Evolutionary conservation across 2,888 invertebrate genomes (phyloP).

Genomic region (Agriotes lineatus): DNA sequence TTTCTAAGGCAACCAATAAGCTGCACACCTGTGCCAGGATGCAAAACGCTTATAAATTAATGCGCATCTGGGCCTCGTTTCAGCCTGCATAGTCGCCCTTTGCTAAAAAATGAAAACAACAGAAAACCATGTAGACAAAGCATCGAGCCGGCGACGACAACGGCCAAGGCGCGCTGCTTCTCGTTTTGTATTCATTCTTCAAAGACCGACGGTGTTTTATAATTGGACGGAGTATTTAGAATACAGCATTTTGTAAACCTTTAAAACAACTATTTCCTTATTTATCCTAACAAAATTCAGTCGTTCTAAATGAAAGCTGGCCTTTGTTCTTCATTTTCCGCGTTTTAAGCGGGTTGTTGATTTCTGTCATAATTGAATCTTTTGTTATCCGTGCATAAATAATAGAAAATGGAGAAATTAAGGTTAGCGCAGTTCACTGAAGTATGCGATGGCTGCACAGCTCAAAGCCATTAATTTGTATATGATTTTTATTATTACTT

Average conservation of each 20-base stretch:
- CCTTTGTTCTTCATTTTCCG: no score
- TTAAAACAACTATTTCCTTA: slow-evolving; percentile 1
- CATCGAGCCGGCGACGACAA: slow-evolving; percentile 1
- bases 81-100: slow-evolving; percentile 3
- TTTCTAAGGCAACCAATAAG: no score
- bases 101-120: slow-evolving; percentile 12
- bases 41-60: slow-evolving; percentile 9
- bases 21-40: no score
- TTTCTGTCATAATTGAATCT: no score
- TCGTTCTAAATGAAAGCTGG: no score
- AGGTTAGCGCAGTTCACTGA: no score
- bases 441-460: no score
- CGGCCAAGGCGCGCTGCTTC: not conserved
- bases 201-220: slow-evolving; percentile 16
- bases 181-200: slow-evolving; percentile 19
- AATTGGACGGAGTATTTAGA: slow-evolving; percentile 21
- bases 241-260: not conserved
- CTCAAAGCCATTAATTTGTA: no score
- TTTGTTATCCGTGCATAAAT: no score
- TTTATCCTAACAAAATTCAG: not conserved
- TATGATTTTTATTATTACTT: no score
- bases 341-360: no score
- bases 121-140: slow-evolving; percentile 16
- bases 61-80: slow-evolving; percentile 1
- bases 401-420: no score